Evolutionary conservation across 2,888 invertebrate species (phyloP).

Genomic region (Darwinula stevensoni): DNA sequence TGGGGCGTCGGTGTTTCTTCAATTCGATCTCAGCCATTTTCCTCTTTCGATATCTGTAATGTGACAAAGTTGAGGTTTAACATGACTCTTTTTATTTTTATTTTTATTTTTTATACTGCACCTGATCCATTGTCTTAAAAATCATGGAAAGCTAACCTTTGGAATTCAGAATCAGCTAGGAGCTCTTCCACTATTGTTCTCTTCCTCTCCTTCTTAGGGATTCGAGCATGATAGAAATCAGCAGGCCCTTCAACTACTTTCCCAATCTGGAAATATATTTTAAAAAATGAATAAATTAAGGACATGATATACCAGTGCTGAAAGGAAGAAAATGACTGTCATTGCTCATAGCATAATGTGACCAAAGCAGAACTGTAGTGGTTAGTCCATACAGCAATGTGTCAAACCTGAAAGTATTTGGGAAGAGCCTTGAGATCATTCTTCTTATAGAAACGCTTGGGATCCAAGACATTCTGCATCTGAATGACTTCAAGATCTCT

Average conservation of each 20-base stretch:
- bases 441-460: constrained; percentile 80
- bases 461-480: constrained; percentile 72
- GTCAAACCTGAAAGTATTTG: constrained; percentile 59
- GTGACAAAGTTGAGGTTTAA: neutral
- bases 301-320: too few species aligned
- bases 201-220: constrained; percentile 60
- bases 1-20: constrained; percentile 12
- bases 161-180: constrained; percentile 53
- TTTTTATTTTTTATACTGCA: neutral
- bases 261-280: constrained; percentile 17
- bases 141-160: constrained; percentile 7
- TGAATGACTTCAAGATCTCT: constrained; percentile 63
- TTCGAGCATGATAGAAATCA: constrained; percentile 53
- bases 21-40: constrained; percentile 10
- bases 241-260: constrained; percentile 40
- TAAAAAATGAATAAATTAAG: constrained; percentile 3
- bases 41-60: constrained; percentile 9
- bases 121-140: neutral
- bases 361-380: neutral
- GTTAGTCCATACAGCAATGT: neutral
- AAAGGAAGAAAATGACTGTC: too few species aligned
- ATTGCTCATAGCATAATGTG: too few species aligned
- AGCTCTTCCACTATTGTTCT: constrained; percentile 75
- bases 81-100: neutral
- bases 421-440: constrained; percentile 51